These are phyloP conservation scores for Euclidia mi DNA, from an alignment of 2,888 invertebrate species.

Conservation along the genomic window DNA sequence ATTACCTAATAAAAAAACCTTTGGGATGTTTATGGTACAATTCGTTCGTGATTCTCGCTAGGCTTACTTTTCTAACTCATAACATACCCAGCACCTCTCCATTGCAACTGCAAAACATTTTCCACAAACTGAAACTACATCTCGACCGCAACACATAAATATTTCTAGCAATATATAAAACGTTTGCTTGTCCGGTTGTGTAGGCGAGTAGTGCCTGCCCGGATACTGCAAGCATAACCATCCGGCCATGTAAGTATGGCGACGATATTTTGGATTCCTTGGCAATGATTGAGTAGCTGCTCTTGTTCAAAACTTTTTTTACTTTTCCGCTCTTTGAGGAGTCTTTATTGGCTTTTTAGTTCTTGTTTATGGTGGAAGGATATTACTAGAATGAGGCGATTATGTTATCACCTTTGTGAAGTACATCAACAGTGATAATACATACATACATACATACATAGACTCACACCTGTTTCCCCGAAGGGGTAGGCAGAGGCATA, in stretches of 20 bases:
- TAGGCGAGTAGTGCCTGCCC: conserved; percentile 24
- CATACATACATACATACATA: no score
- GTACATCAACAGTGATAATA: no score
- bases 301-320: conserved; percentile 12
- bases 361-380: conserved; percentile 8
- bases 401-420: no score
- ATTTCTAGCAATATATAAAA: conserved; percentile 15
- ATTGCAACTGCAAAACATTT: no score
- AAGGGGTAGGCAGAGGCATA: no score
- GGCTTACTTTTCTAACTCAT: no score
- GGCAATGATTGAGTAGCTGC: conserved; percentile 45
- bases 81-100: no score
- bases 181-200: conserved; percentile 20
- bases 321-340: neutral
- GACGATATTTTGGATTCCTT: conserved; percentile 36
- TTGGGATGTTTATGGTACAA: no score
- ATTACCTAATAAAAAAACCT: no score
- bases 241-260: conserved; percentile 43
- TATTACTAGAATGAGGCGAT: neutral
- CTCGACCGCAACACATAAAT: conserved; percentile 10
- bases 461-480: no score
- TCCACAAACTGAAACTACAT: neutral
- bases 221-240: conserved; percentile 62
- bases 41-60: no score
- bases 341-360: conserved; percentile 14